phyloP scores from a whole-genome alignment of 2,797 vertebrate genomes.

The Heterohyrax brucei region DNA sequence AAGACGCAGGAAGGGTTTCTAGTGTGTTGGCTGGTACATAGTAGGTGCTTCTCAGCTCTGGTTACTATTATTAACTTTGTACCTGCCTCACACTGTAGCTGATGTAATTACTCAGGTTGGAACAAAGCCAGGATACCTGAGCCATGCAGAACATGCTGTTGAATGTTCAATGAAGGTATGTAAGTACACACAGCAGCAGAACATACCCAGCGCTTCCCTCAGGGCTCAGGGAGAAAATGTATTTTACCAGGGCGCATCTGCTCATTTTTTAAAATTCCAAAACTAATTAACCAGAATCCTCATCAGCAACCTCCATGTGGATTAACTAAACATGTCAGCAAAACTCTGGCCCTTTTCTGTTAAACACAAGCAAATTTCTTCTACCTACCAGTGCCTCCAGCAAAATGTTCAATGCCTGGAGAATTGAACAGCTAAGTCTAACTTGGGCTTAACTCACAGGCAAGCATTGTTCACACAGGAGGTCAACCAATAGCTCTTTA shows the following conservation, averaged over 20 bases:
- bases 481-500: conserved; percentile 37
- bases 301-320: conserved; percentile 60
- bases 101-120: conserved; percentile 48
- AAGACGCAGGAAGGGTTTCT: neutral
- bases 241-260: conserved; percentile 74
- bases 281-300: conserved; percentile 81
- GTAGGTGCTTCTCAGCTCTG: neutral
- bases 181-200: neutral
- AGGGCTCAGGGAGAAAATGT: conserved; percentile 49
- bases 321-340: conserved; percentile 73
- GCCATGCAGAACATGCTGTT: conserved; percentile 44
- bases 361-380: conserved; percentile 50
- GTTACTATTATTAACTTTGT: neutral
- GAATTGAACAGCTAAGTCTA: neutral
- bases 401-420: neutral
- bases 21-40: neutral
- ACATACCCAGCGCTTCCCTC: neutral
- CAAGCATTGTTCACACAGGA: neutral
- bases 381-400: neutral
- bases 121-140: conserved; percentile 66
- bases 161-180: conserved; percentile 67
- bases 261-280: conserved; percentile 66
- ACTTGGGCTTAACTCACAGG: neutral
- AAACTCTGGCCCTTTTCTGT: conserved; percentile 42
- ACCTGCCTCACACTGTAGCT: neutral